These are phyloP conservation scores for Panagrolaimus sp. DNA, from an alignment of 1,140 invertebrate genomes.

Conservation along the genomic window DNA sequence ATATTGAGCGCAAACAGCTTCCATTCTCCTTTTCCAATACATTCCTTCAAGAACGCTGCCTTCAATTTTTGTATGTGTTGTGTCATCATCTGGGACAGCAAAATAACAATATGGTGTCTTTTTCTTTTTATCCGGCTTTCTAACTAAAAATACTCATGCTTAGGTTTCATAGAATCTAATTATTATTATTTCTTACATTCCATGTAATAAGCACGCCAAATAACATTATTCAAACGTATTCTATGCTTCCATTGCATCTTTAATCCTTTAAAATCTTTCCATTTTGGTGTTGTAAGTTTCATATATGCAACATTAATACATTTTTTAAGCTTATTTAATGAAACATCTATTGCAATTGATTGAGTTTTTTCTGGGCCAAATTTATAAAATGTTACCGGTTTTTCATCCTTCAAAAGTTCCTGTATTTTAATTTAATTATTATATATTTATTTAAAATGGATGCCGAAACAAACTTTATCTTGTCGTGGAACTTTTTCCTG, in stretches of 20 bases:
- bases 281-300: constrained; percentile 83
- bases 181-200: constrained; percentile 74
- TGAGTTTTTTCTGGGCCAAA: constrained; percentile 56
- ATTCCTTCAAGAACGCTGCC: constrained; percentile 88
- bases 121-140: constrained; percentile 45
- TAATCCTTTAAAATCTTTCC: constrained; percentile 98
- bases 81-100: constrained; percentile 55
- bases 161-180: background rate
- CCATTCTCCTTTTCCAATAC: constrained; percentile 95
- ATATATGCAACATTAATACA: constrained; percentile 58
- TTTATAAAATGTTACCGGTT: constrained; percentile 58
- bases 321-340: constrained; percentile 57
- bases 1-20: constrained; percentile 94
- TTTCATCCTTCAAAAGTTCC: constrained; percentile 44
- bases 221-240: constrained; percentile 97
- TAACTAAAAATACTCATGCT: constrained; percentile 31
- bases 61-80: constrained; percentile 56
- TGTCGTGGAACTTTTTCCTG: constrained; percentile 21
- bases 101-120: constrained; percentile 54
- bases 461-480: constrained; percentile 19
- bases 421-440: constrained; percentile 4
- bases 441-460: background rate
- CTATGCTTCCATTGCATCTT: constrained; percentile 94
- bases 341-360: constrained; percentile 57
- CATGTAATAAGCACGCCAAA: constrained; percentile 99